Evolutionary conservation across 2,888 invertebrate genomes (phyloP).

Genomic region (Apodemia mormo): DNA sequence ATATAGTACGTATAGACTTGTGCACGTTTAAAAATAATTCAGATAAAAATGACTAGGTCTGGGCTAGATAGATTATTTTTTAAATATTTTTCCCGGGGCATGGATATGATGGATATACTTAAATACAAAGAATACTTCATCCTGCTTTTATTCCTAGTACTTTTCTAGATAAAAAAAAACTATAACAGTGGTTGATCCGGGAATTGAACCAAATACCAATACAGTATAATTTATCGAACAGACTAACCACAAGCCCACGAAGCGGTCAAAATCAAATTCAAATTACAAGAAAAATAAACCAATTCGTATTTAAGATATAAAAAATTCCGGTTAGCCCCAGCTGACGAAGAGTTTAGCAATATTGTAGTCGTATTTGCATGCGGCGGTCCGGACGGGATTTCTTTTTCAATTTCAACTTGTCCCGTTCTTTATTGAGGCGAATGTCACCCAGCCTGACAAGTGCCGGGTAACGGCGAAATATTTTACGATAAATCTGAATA

Average conservation of each 20-base stretch:
- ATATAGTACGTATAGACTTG: too few species aligned
- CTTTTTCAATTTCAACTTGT: conserved; percentile 77
- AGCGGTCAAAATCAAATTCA: not conserved
- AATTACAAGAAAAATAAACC: not conserved
- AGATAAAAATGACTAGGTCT: too few species aligned
- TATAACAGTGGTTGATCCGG: too few species aligned
- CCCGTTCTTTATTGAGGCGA: conserved; percentile 63
- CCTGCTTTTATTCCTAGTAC: too few species aligned
- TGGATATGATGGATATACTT: too few species aligned
- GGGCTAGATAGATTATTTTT: too few species aligned
- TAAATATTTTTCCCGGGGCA: too few species aligned
- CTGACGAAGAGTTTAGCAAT: conserved; percentile 51
- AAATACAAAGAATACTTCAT: too few species aligned
- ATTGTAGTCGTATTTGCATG: conserved; percentile 64
- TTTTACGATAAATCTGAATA: conserved; percentile 20
- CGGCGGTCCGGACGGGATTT: conserved; percentile 50
- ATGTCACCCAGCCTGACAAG: conserved; percentile 58
- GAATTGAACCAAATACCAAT: too few species aligned
- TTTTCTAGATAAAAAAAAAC: too few species aligned
- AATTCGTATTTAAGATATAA: conserved; percentile 28
- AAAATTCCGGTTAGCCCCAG: conserved; percentile 21
- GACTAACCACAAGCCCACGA: not conserved
- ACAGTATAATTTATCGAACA: not conserved
- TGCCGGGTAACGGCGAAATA: conserved; percentile 27
- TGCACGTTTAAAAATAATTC: too few species aligned